Evolutionary conservation across 2,797 vertebrate species (phyloP).

Genomic region (Onychomys leucogaster): DNA sequence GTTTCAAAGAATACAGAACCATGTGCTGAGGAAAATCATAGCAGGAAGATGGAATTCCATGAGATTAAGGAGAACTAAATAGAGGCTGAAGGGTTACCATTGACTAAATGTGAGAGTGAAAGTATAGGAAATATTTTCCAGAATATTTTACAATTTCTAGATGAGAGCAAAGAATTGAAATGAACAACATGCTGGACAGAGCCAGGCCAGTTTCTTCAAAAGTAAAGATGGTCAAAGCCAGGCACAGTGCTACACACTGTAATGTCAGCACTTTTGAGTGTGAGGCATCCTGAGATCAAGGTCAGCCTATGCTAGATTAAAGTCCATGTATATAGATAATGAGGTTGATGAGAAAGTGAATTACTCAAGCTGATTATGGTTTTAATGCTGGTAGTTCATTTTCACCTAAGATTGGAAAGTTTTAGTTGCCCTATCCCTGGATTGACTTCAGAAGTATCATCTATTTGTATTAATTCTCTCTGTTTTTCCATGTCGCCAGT

Average conservation of each 20-base stretch:
- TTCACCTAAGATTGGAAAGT: neutral
- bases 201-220: neutral
- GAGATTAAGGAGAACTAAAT: neutral
- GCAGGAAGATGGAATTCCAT: neutral
- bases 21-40: neutral
- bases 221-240: neutral
- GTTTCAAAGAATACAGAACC: neutral
- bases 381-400: neutral
- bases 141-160: neutral
- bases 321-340: neutral
- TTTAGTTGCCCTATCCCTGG: neutral
- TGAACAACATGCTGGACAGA: neutral
- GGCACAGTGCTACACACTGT: neutral
- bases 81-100: neutral
- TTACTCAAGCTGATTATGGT: neutral
- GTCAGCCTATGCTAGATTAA: neutral
- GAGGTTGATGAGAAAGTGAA: neutral
- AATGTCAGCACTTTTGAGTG: neutral
- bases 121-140: constrained; percentile 22
- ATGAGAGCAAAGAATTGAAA: neutral
- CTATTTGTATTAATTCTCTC: neutral
- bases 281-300: neutral
- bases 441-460: constrained; percentile 28
- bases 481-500: neutral
- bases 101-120: neutral